phyloP scores from a whole-genome alignment of 1,140 invertebrate genomes.

The Heliconius himera region DNA sequence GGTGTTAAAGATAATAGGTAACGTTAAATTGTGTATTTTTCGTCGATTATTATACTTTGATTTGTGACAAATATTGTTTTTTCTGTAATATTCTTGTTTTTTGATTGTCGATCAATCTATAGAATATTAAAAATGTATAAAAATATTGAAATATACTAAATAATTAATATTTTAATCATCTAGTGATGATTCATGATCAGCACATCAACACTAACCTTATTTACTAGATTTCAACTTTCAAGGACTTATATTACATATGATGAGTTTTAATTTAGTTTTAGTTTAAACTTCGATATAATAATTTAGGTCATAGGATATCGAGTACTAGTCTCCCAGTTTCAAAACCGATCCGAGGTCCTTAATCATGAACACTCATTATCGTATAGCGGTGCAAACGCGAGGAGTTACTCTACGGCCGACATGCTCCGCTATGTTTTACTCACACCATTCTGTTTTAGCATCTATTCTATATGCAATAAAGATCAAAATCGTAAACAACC shows the following conservation, averaged over 20 bases:
- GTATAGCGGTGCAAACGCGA: conserved; percentile 30
- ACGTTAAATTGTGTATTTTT: conserved; percentile 60
- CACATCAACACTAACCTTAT: background rate
- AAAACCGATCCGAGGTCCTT: conserved; percentile 36
- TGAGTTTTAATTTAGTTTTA: background rate
- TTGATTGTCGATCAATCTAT: background rate
- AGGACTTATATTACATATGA: background rate
- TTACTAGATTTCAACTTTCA: too few species aligned
- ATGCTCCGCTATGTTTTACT: conserved; percentile 24
- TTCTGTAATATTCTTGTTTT: background rate
- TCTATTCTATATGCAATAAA: background rate
- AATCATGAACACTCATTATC: conserved; percentile 30
- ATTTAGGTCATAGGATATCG: conserved; percentile 29
- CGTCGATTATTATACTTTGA: conserved; percentile 20
- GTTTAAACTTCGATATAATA: background rate
- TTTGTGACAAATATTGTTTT: background rate
- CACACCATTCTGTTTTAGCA: background rate
- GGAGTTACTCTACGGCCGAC: conserved; percentile 32
- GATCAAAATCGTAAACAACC: background rate
- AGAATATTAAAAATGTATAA: background rate
- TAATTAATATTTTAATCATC: too few species aligned
- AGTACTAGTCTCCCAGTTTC: conserved; percentile 25
- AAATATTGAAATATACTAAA: conserved; percentile 12
- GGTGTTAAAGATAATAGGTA: conserved; percentile 74
- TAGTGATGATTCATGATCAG: too few species aligned